Conservation (phyloP, 2,113 vertebrate species). For the Phoenicopterus ruber region DNA sequence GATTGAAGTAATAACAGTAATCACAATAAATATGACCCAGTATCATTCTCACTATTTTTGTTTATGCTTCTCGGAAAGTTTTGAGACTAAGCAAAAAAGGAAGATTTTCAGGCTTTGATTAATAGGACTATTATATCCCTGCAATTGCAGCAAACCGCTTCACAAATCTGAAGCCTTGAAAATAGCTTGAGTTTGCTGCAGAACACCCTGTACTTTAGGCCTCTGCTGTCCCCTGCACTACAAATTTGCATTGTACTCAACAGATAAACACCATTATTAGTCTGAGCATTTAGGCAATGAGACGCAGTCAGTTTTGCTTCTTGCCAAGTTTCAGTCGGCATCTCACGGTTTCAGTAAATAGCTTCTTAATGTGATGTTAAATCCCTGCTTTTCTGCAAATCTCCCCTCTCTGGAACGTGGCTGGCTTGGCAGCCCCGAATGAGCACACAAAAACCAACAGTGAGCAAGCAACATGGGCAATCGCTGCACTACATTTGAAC, state of each 20-base stretch:
- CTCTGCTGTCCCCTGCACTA: neutral
- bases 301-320: conserved; percentile 20
- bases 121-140: neutral
- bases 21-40: conserved; percentile 9
- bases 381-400: conserved; percentile 16
- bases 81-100: neutral
- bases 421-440: neutral
- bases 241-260: conserved; percentile 35
- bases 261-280: conserved; percentile 38
- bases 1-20: neutral
- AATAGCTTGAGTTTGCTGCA: neutral
- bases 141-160: neutral
- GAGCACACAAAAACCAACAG: neutral
- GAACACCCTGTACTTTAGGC: neutral
- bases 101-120: conserved; percentile 1
- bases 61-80: conserved; percentile 17
- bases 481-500: neutral
- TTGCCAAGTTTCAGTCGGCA: conserved; percentile 5
- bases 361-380: conserved; percentile 35
- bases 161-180: neutral
- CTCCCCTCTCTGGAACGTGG: neutral
- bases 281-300: conserved; percentile 4
- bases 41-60: neutral
- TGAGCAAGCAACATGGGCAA: rapidly evolving
- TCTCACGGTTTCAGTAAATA: conserved; percentile 24